Evolutionary conservation across 2,113 vertebrate genomes (phyloP).

Genomic region (Uria lomvia): DNA sequence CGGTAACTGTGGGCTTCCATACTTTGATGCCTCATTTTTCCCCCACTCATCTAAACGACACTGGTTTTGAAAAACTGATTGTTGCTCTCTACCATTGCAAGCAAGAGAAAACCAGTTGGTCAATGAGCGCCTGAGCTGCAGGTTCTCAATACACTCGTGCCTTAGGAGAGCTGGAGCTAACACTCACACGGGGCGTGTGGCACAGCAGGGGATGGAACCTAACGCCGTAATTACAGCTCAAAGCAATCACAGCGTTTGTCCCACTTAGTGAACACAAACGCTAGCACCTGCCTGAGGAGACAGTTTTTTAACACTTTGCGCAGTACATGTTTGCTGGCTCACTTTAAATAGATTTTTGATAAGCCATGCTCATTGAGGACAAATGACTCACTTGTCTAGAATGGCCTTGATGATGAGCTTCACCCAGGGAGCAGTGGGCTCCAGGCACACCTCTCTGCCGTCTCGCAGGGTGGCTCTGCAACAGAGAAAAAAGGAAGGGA

Average conservation of each 20-base stretch:
- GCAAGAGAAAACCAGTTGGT: background rate
- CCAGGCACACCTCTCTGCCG: constrained; percentile 54
- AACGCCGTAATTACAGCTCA: background rate
- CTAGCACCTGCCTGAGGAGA: background rate
- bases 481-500: background rate
- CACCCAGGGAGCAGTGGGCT: constrained; percentile 71
- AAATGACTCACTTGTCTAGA: constrained; percentile 61
- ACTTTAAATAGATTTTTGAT: background rate
- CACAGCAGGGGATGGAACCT: background rate
- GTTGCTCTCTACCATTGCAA: background rate
- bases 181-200: too few species aligned
- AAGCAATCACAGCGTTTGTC: background rate
- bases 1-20: background rate
- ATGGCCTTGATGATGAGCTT: constrained; percentile 57
- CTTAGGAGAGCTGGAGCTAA: background rate
- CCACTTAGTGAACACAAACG: background rate
- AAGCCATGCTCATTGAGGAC: background rate
- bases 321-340: fast-evolving
- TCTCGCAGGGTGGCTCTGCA: constrained; percentile 65
- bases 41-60: background rate
- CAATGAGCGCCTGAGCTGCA: background rate
- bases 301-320: background rate
- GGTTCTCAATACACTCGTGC: background rate
- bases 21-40: background rate
- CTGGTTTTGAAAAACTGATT: background rate